These are phyloP conservation scores for Muscicapa comitata DNA, from an alignment of 2,797 vertebrate genomes.

Conservation along the genomic window DNA sequence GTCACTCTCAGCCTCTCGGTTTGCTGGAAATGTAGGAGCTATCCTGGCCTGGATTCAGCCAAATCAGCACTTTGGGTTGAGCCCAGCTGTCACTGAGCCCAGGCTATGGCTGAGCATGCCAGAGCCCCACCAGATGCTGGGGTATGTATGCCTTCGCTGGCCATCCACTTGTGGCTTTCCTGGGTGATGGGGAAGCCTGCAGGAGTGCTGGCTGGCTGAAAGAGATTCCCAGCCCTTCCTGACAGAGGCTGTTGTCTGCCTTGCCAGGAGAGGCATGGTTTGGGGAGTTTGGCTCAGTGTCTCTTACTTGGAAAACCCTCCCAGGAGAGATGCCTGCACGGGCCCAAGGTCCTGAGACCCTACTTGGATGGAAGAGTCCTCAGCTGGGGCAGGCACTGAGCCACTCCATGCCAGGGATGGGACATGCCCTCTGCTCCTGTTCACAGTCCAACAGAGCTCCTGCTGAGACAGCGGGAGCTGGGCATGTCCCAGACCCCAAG, in stretches of 20 bases:
- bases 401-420: rapidly evolving
- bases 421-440: not conserved
- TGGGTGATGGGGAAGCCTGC: not conserved
- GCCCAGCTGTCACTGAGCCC: not conserved
- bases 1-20: rapidly evolving
- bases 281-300: not conserved
- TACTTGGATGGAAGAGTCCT: not conserved
- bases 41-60: slow-evolving; percentile 17
- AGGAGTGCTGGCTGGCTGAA: not conserved
- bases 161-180: not conserved
- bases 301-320: not conserved
- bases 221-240: not conserved
- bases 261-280: rapidly evolving
- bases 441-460: not conserved
- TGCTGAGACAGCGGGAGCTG: not conserved
- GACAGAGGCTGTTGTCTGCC: not conserved
- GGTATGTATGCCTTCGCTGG: not conserved
- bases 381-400: not conserved
- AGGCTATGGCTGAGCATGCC: not conserved
- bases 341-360: not conserved
- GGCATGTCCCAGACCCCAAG: not conserved
- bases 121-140: not conserved
- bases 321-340: not conserved
- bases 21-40: not conserved
- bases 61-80: not conserved